Evolutionary conservation across 2,797 vertebrate species (phyloP), one percentile per base, ranked within the genome.

Genomic region (Eleutherodactylus coqui): DNA sequence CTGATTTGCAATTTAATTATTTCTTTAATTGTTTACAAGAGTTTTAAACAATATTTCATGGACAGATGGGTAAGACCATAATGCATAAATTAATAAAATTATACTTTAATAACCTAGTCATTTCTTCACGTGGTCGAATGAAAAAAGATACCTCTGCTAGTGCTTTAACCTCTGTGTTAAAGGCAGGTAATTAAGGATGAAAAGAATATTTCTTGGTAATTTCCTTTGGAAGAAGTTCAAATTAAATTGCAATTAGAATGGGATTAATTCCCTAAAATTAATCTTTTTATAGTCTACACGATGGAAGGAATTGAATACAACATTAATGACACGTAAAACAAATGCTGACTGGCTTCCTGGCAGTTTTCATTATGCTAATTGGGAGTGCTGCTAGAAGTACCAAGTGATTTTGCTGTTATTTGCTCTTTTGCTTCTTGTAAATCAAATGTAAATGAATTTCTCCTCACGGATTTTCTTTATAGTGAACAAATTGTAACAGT

Each of bases 241-340:
- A 87, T 87, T 73, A 87, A 80, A 69, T 80, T 84, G 79, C 81
- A 87, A 87, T 84, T 87, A 87, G 55, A 84, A 84, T 72, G 70
- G 82, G 43, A 87, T 87, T 87, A 87, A 84, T 87, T 87, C 84
- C 67, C 69, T 45, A 75, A 87, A 84, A 87, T 84, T 84, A 87
- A 87, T 87, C 86, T 87, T 87, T 84, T 87, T 87, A 87, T 87
- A 82, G 76, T 69, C 86, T 84, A 80, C 86, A 84, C 51, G 76
- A 60, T 76, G 75, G n/a, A 58, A 76, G 82, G 58, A 75, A 87
- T 83, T 76, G 86, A 84, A 87, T 87, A 81, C 82, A 87, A 87
- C 86, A 84, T 85, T 87, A 87, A 87, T 85, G 82, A 80, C 86
- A 84, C 70, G 70, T 84, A 87, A 87, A 87, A 87, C 86, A 87